Base-by-base conservation (phyloP, 92 coral and sea anemone species). In the Actinostola sp. region DNA sequence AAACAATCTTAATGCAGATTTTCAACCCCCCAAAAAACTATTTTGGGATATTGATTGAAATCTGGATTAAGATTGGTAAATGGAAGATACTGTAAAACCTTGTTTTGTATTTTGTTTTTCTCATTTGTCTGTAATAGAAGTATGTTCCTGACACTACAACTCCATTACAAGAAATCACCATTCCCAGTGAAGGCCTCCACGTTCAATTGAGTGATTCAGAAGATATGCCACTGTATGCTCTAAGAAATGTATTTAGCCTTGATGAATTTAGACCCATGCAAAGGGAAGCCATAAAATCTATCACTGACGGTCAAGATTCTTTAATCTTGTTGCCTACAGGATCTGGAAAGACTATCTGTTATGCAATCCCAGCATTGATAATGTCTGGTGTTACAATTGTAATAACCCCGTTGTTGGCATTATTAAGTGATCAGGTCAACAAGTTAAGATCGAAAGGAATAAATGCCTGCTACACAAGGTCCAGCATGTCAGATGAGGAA, bases 311-410 rank as follows among this genome's bases (percentile, higher is more conserved):
- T 16, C 46, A 58, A 31, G 48, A 76, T 61, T 67, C 77, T 52
- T 65, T 85, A 12, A 65, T 85, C 27, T 51, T 85, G 25, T 39
- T 85, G 39, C 90, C 90, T 32, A 85, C 90, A 54, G 90, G 86
- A n/a, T 81, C 73, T 61, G 87, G 91, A 17, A 86, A 75, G 32
- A 80, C 83, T 2, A 30, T 81, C 15, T 81, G 92, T 39, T 86
- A 76, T 82, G 78, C 81, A 6, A 50, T 86, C 3, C 92, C 84
- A 52, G 92, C 84, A 0, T 38, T 87, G 1, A 66, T 87, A 17
- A 0, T 46, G 23, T 70, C 48, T 42, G 80, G 82, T 52, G 66
- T 82, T 0, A 87, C 85, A 16, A 52, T 77, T 27, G 78, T 87
- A 1, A 60, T 87, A 1, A 69, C 54, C 29, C 85, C 88, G 0